A percentile compares a stretch with the other conserved stretches of the same genome.
Evolutionary conservation across 2,113 vertebrate genomes (phyloP).

Genomic region (Megaceryle torquata): DNA sequence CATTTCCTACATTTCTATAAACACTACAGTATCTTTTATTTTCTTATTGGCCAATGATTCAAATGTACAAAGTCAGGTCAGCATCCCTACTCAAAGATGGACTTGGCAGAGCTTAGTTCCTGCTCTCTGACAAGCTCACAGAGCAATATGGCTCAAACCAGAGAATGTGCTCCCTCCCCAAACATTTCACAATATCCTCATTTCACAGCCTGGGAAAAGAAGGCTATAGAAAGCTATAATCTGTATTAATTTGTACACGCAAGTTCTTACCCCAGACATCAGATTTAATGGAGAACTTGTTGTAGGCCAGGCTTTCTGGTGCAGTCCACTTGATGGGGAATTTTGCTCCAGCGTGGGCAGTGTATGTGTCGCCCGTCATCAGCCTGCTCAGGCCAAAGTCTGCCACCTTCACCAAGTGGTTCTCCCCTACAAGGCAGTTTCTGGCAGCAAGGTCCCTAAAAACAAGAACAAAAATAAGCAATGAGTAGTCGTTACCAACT

Average conservation of each 20-base stretch:
- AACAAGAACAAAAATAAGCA: background rate
- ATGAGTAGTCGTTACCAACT: background rate
- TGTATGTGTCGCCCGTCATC: conserved; percentile 97
- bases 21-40: background rate
- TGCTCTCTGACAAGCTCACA: background rate
- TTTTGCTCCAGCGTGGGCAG: conserved; percentile 93
- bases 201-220: background rate
- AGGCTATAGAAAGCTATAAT: background rate
- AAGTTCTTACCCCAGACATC: conserved; percentile 93
- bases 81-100: background rate
- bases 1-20: background rate
- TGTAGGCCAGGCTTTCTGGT: conserved; percentile 97
- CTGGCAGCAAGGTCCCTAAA: conserved; percentile 94
- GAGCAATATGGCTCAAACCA: background rate
- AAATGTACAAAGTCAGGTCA: background rate
- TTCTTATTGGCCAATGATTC: background rate
- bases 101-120: background rate
- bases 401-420: conserved; percentile 98
- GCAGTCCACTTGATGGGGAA: conserved; percentile 99
- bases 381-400: conserved; percentile 96
- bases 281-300: conserved; percentile 98
- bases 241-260: background rate
- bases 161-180: background rate
- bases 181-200: background rate
- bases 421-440: conserved; percentile 98